Evolutionary conservation across 92 coral and sea anemone species (phyloP).

Genomic region (Hydrozoanthus gracilis): DNA sequence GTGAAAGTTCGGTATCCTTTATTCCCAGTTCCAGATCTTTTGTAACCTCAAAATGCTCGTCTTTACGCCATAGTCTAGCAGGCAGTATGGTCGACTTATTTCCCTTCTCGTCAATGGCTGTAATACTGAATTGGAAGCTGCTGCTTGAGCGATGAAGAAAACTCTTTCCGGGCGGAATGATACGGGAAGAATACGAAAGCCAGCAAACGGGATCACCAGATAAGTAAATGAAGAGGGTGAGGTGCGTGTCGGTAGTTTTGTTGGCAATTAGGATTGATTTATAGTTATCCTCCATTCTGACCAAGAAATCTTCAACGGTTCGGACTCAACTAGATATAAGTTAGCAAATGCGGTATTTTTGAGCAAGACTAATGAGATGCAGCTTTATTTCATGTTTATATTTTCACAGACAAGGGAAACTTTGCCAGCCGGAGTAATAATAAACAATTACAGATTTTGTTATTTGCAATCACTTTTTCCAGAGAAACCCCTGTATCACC

Average conservation of each 20-base stretch:
- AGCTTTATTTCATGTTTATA: too few relatives aligned
- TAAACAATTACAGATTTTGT: too few relatives aligned
- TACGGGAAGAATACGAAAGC: conserved; percentile 37
- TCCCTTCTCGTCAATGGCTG: conserved; percentile 29
- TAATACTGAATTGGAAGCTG: conserved; percentile 35
- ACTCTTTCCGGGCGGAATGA: conserved; percentile 41
- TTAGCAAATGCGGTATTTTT: too few relatives aligned
- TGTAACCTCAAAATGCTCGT: conserved; percentile 25
- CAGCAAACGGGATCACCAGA: conserved; percentile 42
- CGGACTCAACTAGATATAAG: too few relatives aligned
- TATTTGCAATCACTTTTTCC: too few relatives aligned
- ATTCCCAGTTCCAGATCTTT: conserved; percentile 23
- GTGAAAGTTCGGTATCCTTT: conserved; percentile 36
- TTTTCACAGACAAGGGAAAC: too few relatives aligned
- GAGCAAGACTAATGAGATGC: too few relatives aligned
- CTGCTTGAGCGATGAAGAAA: conserved; percentile 32
- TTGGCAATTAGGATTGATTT: conserved; percentile 57
- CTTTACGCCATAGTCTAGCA: conserved; percentile 23
- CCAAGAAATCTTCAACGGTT: too few relatives aligned
- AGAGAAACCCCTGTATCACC: too few relatives aligned
- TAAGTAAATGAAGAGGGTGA: conserved; percentile 44
- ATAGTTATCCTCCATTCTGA: conserved; percentile 17
- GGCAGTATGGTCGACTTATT: conserved; percentile 1
- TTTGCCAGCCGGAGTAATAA: too few relatives aligned
- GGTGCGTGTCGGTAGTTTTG: conserved; percentile 36